phyloP scores from a whole-genome alignment of 2,113 vertebrate genomes.

The Epinephelus cyanopodus region DNA sequence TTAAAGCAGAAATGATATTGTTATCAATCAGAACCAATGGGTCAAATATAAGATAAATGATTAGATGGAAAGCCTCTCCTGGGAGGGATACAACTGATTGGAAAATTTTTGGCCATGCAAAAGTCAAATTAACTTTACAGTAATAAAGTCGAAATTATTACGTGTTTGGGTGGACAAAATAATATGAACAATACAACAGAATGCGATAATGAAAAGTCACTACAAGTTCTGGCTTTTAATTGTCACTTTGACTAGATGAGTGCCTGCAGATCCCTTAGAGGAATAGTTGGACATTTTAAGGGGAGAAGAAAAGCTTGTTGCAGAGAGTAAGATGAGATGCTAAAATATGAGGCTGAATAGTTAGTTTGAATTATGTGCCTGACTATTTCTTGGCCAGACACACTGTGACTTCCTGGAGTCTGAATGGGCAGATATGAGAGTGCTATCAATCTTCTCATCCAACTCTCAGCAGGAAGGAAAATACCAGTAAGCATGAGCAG shows the following conservation, averaged over 20 bases:
- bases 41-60: not conserved
- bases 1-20: not conserved
- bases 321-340: not conserved
- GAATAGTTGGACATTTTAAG: not conserved
- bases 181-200: not conserved
- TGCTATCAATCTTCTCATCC: not conserved
- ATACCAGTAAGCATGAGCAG: not conserved
- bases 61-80: not conserved
- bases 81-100: not conserved
- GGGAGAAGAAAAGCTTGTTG: not conserved
- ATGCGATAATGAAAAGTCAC: not conserved
- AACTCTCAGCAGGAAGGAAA: not conserved
- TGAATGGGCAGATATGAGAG: not conserved
- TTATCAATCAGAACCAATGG: not conserved
- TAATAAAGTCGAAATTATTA: not conserved
- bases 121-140: too few relatives aligned
- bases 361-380: not conserved
- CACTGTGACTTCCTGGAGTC: not conserved
- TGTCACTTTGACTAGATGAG: not conserved
- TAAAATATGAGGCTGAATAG: not conserved
- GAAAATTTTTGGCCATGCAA: too few relatives aligned
- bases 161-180: not conserved
- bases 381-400: too few relatives aligned
- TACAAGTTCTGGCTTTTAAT: not conserved
- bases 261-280: not conserved